Evolutionary conservation across 2,888 invertebrate species (phyloP), one percentile per base, ranked within the genome.

Genomic region (Chrysopilus asiliformis): DNA sequence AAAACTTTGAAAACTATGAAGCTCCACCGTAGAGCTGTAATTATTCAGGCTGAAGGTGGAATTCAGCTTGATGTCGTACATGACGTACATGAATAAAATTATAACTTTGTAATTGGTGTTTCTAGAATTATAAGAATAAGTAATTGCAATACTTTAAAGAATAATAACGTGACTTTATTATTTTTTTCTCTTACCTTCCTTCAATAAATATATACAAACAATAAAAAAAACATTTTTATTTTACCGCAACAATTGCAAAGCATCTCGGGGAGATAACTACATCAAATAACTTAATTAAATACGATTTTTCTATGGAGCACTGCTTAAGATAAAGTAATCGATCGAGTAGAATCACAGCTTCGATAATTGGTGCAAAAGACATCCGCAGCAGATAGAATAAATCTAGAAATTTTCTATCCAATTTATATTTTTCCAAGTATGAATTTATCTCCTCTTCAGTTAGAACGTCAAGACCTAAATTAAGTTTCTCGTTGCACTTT

Each of bases 201-300:
- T n/a, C n/a, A n/a, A n/a, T n/a, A n/a, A n/a, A n/a, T n/a, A n/a
- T n/a, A n/a, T n/a, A n/a, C n/a, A n/a, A n/a, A 22, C 10, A 22
- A 22, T 22, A 22, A 22, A 22, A 22, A 8, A 22, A 22, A 12
- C 13, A 13, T 26, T 26, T 7, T 22, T 52, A 65, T 52, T 71
- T 75, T 28, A 71, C 50, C 45, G 78, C 76, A 36, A 85, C 65
- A 49, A 87, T 69, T 26, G 74, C 78, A 58, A 80, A 81, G 63
- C 82, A 84, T 47, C 90, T 67, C 3, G 91, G 91, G 2, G 90
- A 91, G 40, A 80, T 61, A 1, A 81, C 68, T 5, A 87, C 81
- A 66, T 91, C 81, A 63, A 91, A 91, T 42, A 91, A 61, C 50
- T 78, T 74, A 16, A 86, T 74, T 40, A 90, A 57, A 64, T 68